Evolutionary conservation across 2,888 invertebrate species (phyloP).

Genomic region (Metacarcinus magister): DNA sequence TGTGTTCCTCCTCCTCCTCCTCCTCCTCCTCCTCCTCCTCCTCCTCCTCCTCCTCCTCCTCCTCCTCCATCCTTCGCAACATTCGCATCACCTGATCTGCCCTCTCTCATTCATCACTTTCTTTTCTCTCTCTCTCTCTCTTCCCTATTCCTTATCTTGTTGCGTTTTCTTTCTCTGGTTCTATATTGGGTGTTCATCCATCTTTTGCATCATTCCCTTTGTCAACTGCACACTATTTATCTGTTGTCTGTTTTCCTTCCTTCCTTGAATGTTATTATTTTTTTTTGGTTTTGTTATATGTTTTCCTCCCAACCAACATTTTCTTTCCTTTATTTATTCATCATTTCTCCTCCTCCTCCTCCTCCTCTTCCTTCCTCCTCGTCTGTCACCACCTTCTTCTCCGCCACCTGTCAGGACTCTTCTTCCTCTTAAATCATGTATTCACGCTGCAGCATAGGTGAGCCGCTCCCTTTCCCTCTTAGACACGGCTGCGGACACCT

Average conservation of each 20-base stretch:
- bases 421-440: conserved; percentile 20
- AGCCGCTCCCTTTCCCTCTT: background rate
- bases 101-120: background rate
- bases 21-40: background rate
- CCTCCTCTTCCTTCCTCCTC: background rate
- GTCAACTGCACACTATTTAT: background rate
- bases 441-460: background rate
- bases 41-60: background rate
- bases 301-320: background rate
- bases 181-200: background rate
- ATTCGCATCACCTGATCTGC: background rate
- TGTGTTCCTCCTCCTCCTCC: background rate
- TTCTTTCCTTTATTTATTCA: background rate
- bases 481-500: background rate
- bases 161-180: background rate
- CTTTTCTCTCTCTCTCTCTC: background rate
- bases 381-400: background rate
- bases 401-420: background rate
- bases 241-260: background rate
- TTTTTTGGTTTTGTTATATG: background rate
- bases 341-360: background rate
- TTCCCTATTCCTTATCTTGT: background rate
- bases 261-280: background rate
- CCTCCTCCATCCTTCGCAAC: background rate
- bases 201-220: conserved; percentile 23